A percentile compares a stretch with the other conserved stretches of the same genome.
These are phyloP conservation scores for Chromobotia macracanthus DNA, from an alignment of 2,797 vertebrate genomes.

Conservation along the genomic window DNA sequence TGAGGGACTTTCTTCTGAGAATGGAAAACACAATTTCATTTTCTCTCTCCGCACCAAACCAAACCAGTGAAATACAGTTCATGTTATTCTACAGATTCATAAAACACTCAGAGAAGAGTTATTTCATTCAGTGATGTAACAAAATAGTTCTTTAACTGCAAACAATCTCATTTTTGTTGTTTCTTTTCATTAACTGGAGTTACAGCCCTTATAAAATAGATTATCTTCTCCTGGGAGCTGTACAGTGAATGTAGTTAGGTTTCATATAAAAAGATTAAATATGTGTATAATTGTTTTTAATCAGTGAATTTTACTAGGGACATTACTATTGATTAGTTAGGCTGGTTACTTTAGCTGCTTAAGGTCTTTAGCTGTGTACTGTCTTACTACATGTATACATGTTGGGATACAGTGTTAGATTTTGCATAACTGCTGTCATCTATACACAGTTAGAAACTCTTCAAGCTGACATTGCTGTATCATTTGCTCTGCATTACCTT, in stretches of 20 bases:
- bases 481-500: too few relatives aligned
- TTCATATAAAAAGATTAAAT: too few relatives aligned
- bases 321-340: neutral
- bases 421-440: slow-evolving; percentile 20
- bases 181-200: neutral
- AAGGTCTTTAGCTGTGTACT: too few relatives aligned
- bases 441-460: slow-evolving; percentile 26
- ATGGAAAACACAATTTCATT: slow-evolving; percentile 32
- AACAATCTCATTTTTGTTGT: neutral
- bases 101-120: slow-evolving; percentile 3
- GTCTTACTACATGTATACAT: neutral
- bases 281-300: too few relatives aligned
- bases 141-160: neutral
- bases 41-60: slow-evolving; percentile 1
- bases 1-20: slow-evolving; percentile 18
- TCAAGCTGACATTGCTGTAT: too few relatives aligned
- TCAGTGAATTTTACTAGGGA: neutral
- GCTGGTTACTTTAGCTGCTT: slow-evolving; percentile 9
- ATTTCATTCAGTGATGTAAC: neutral
- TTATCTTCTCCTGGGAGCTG: neutral
- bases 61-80: slow-evolving; percentile 9
- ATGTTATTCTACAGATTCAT: slow-evolving; percentile 8
- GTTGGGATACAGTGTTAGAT: neutral
- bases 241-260: neutral
- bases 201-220: neutral